Base-by-base conservation (phyloP, 2,888 invertebrate species). In the Drosophila pegasa region DNA sequence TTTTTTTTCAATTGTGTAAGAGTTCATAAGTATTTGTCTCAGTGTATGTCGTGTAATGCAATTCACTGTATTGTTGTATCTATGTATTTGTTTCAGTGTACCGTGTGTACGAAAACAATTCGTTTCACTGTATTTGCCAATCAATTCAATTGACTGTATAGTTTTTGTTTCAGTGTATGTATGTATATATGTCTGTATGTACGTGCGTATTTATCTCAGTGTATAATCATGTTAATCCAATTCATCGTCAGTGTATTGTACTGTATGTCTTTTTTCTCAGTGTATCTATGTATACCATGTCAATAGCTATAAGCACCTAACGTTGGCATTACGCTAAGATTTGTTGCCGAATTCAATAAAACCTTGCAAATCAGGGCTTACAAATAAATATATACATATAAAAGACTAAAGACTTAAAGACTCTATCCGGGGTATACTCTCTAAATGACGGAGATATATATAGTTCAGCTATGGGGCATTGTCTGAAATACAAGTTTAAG, bases 271-370 rank as follows among this genome's bases (percentile, higher is more conserved):
- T 38, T 27, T 52, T 18, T 38, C 37, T 52, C 25, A 37, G 27
- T 52, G 51, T 52, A 37, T 47, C 29, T 40, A 38, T 58, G 51
- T 59, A 47, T 41, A 65, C 60, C 60, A 65, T 65, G 61, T 61
- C 65, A 66, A 50, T 66, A 66, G 58, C 37, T 54, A 8, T 68
- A 66, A 54, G 48, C 33, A 29, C 47, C 12, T 14, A 45, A 35
- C 16, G 52, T 16, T 48, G 40, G 35, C 41, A 50, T 43, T 37
- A 51, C 7, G 25, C 29, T 43, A 20, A 43, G 37, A 37, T 52
- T 31, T 50, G 40, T 57, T 27, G n/a, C 37, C 63, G 65, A 48
- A 35, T 56, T 56, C 27, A 66, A 67, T 64, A 57, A 67, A 52
- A 43, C 33, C 6, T 25, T 18, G 25, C 16, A 33, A 25, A 35